Base-by-base conservation (phyloP, 2,888 invertebrate species). In the Andrena chrysosceles region DNA sequence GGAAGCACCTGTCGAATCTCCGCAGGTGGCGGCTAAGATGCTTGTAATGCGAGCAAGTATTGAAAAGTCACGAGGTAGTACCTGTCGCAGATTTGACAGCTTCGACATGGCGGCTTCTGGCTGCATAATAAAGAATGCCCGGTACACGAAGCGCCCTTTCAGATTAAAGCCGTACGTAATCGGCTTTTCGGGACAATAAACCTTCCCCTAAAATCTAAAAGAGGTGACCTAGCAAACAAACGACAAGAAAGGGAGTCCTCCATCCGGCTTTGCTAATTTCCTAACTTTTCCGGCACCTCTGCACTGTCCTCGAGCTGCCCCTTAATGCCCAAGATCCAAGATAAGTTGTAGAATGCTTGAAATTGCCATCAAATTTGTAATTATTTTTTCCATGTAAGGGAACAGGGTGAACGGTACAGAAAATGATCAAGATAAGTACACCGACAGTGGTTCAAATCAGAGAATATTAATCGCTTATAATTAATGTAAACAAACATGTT, bases 21-120 rank as follows among this genome's bases (percentile, higher is more conserved):
- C 64, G 54, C 63, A 49, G 74, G 66, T 54, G 75, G 60, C 56
- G 74, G 60, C 52, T 77, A 70, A 81, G 70, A 83, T 87, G 85
- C 87, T 84, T 88, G 81, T 86, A 89, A 88, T 83, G 81, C 85
- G 81, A 62, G 42, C 70, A 26, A 85, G 69, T 68, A 84, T 78
- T 76, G 81, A 77, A 54, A 85, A 76, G 84, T 84, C 84, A 87
- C 82, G 83, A 68, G 81, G 71, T 49, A 56, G 80, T 78, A 77
- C 77, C 83, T 86, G 85, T 69, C 77, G 83, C 63, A 49, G 59
- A 73, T 74, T 81, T 60, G 70, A 75, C 82, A 79, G 75, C 33
- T 35, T 16, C 59, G 48, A 67, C 56, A 42, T 31, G 62, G 49
- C 52, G n/a, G 42, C 54, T 35, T 60, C 59, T 70, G 62, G 60